These are phyloP conservation scores for Petrocephalus schoutedeni DNA, from an alignment of 2,797 vertebrate genomes.

Conservation along the genomic window DNA sequence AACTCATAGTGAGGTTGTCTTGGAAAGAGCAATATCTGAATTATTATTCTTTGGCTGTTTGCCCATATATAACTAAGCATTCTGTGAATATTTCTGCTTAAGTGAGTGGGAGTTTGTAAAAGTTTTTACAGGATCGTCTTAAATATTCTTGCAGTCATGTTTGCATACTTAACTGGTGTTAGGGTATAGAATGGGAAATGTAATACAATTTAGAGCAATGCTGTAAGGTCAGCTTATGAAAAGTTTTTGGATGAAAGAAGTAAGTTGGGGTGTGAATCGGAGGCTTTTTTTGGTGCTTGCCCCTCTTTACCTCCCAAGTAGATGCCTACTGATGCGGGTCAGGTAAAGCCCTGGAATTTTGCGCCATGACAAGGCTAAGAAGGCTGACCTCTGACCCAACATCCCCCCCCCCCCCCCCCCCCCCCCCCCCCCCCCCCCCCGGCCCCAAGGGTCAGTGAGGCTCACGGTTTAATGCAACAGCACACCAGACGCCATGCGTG, in stretches of 20 bases:
- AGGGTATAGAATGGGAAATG: neutral
- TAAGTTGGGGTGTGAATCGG: neutral
- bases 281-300: slow-evolving; percentile 1
- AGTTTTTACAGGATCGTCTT: neutral
- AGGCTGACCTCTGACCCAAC: slow-evolving; percentile 36
- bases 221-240: neutral
- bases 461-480: slow-evolving; percentile 21
- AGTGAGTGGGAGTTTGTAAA: neutral
- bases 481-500: neutral
- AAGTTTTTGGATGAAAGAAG: neutral
- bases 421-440: neutral
- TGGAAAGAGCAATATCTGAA: neutral
- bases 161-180: neutral
- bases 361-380: slow-evolving; percentile 40
- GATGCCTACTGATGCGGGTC: slow-evolving; percentile 42
- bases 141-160: neutral
- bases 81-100: neutral
- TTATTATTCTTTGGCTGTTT: neutral
- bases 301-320: slow-evolving; percentile 49
- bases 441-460: slow-evolving; percentile 28
- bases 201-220: neutral
- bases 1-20: neutral
- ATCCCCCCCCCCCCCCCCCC: too few relatives aligned
- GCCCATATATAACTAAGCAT: neutral
- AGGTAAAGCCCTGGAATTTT: slow-evolving; percentile 41